Evolutionary conservation across 2,888 invertebrate genomes (phyloP).

Genomic region (Villa cingulata): DNA sequence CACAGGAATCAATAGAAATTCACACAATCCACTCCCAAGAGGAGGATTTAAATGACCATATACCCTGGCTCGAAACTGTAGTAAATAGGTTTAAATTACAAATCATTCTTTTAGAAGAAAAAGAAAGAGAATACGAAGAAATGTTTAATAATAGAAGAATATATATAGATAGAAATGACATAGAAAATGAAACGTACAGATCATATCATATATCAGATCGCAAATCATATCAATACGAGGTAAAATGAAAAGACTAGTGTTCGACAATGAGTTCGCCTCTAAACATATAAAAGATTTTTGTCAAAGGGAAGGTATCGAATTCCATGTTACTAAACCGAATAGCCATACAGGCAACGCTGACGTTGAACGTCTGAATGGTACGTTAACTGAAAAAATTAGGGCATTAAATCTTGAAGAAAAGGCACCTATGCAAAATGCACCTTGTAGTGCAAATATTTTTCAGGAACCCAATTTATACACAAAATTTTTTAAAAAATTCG

Average conservation of each 20-base stretch:
- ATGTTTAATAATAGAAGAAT: slow-evolving; percentile 2
- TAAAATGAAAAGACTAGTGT: slow-evolving; percentile 5
- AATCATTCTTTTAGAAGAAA: slow-evolving; percentile 5
- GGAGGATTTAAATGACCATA: too few species aligned
- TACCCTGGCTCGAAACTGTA: too few species aligned
- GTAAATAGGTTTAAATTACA: too few species aligned
- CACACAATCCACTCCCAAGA: too few species aligned
- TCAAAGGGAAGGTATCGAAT: neutral
- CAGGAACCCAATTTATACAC: neutral
- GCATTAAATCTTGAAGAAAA: slow-evolving; percentile 4
- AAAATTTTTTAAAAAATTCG: too few species aligned
- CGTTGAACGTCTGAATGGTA: slow-evolving; percentile 3
- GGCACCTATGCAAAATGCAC: neutral
- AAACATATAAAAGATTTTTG: slow-evolving; percentile 1
- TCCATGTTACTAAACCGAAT: neutral
- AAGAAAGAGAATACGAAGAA: slow-evolving; percentile 1
- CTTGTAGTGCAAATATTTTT: neutral
- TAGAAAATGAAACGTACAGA: too few species aligned
- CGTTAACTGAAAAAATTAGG: slow-evolving; percentile 2
- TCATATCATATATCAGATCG: neutral
- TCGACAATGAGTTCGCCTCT: slow-evolving; percentile 4
- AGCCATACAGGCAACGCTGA: neutral
- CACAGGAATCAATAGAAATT: too few species aligned
- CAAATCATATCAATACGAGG: slow-evolving; percentile 2
- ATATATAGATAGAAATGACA: too few species aligned